Evolutionary conservation across 2,888 invertebrate genomes (phyloP), one percentile per base, ranked within the genome.

Genomic region (Melanostoma mellinum): DNA sequence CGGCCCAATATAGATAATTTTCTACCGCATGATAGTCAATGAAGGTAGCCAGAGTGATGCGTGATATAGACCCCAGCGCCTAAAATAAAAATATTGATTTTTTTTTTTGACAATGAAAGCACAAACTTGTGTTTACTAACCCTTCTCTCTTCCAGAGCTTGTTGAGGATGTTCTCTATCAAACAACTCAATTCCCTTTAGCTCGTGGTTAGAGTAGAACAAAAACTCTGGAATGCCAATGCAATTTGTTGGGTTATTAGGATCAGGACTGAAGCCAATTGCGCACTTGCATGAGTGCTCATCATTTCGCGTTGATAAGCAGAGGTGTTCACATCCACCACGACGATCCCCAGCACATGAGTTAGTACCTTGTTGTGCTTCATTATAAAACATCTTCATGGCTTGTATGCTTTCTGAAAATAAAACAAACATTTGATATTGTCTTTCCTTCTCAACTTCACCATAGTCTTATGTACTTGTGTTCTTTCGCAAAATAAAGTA

Each of bases 121-220:
- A 9, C 46, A 55, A 46, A 38, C n/a, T 4, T 36, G 40, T 1
- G 53, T 3, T 74, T 35, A 72, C 87, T 82, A 75, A 91, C 90
- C 87, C 87, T 56, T 69, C 88, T 87, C 6, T 88, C 85, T 38
- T 88, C 87, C 6, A 88, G 86, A 56, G 71, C 76, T 6, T 78
- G 53, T 0, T 32, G 44, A 0, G 86, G 76, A 46, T 88, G 88
- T 2, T 71, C 86, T 3, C 87, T 87, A 75, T 89, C 88, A 48
- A 88, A 88, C 60, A 91, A 86, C 42, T 88, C 90, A 68, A 94
- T 90, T 9, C 96, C 96, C 86, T 94, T 94, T 79, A 97, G 92
- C 90, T 96, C 96, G 93, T 95, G 96, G 88, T 94, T 94, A 0
- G 97, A 95, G 90, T 95, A 97, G 87, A 96, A 92, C 69, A 97